A percentile compares a stretch with the other conserved stretches of the same genome.
Evolutionary conservation across 2,113 vertebrate species (phyloP).

Genomic region (Sceloporus tristichus): DNA sequence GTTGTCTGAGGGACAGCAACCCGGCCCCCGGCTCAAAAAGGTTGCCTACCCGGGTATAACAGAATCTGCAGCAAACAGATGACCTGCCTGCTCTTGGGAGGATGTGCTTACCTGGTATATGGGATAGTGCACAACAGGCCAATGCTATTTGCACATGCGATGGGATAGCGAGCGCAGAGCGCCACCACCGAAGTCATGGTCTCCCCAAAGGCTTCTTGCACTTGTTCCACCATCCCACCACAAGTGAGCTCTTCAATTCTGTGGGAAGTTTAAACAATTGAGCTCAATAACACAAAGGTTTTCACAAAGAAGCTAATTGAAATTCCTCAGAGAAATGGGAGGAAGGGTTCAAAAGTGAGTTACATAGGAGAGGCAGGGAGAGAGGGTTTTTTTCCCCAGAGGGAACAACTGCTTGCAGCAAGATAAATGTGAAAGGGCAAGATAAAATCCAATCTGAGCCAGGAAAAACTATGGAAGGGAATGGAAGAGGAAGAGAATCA

Average conservation of each 20-base stretch:
- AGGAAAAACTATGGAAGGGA: no score
- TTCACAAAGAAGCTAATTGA: not conserved
- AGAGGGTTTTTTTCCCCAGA: no score
- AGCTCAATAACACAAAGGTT: no score
- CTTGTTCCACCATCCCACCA: conserved; percentile 97
- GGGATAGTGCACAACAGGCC: conserved; percentile 96
- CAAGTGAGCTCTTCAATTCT: conserved; percentile 97
- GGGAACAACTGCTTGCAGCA: not conserved
- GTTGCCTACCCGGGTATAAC: no score
- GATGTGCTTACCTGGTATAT: conserved; percentile 87
- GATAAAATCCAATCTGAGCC: not conserved
- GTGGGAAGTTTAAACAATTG: not conserved
- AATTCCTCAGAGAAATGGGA: not conserved
- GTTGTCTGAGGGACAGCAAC: no score
- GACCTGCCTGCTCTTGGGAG: not conserved
- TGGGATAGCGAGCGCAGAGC: conserved; percentile 95
- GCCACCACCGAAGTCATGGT: conserved; percentile 99
- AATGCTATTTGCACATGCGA: conserved; percentile 97
- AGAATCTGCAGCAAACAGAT: not conserved
- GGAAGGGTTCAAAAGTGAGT: no score
- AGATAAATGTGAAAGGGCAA: not conserved
- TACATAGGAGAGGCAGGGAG: not conserved
- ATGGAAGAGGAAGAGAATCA: not conserved
- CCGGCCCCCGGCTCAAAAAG: no score
- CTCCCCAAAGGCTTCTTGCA: conserved; percentile 97